Base-by-base conservation (phyloP, 1,140 invertebrate genomes). In the Laodelphax striatellus region DNA sequence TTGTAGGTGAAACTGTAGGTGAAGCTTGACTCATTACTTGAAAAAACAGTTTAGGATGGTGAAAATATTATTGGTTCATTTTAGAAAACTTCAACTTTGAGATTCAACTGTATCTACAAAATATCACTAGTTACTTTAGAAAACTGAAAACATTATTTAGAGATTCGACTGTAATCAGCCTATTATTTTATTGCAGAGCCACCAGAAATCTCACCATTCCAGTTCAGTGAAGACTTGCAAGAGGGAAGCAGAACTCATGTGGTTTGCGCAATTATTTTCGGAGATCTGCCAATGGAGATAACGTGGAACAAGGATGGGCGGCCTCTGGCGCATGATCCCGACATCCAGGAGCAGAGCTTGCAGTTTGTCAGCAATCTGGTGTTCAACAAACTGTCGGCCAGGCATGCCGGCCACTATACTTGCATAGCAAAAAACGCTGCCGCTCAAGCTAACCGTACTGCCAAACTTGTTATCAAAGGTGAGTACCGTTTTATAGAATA, bases 221-320 rank as follows among this genome's bases (percentile, higher is more conserved):
- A 84, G 63, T 92, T 95, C 69, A 88, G 88, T 0, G 78, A 82
- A n/a, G 87, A 87, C 68, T 76, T 90, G 16, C 85, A 90, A 74
- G 88, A 94, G 78, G 91, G 90, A 11, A 89, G 90, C 66, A 74
- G 91, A 44, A 88, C 90, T 2, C 88, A 92, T 71, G 84, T 94
- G 17, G 88, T 90, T 55, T 96, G 92, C 75, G 89, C 86, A 62
- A 88, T 94, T 14, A 91, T 86, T 53, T 90, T 89, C 28, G 92
- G 92, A 17, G 92, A 95, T 75, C 84, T 92, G 70, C 92, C 92
- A 6, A 87, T 94, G 34, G 82, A 85, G 69, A 90, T 95, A 68
- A 81, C 82, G 5, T 96, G 92, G 92, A 80, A 87, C 19, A 94
- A 94, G 70, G 89, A 94, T 71, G 86, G 85, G n/a, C 74, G 78